Base-by-base conservation (phyloP, 2,797 vertebrate species). In the Leptoclinus maculatus region DNA sequence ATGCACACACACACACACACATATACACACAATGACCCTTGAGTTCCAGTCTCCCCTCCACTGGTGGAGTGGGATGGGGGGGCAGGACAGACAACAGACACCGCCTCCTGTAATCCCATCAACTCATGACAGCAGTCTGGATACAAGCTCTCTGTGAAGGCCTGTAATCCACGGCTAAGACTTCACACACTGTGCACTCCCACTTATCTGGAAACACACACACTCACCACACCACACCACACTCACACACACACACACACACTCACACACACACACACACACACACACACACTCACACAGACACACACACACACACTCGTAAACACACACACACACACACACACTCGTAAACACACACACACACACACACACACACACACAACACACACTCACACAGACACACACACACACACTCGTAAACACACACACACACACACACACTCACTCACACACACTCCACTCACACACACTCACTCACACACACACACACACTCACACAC, bases 161-260 rank as follows among this genome's bases (percentile, higher is more conserved):
- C 92, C 92, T 94, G 93, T 95, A 95, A 96, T 96, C 95, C 95
- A 92, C 79, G 10, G 91, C 93, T 94, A 95, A 95, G 90, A 92
- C 93, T 95, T 92, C 88, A 93, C 92, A 94, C 87, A 83, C 88
- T 62, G 62, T 69, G 43, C 71, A 49, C 91, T 73, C 85, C 78
- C 89, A 90, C 89, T 88, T 87, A 90, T 88, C 79, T 82, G 79
- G 67, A 89, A 76, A 80, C 77, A 88, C 88, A 87, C 89, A 76
- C 82, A 76, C 73, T 63, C 77, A n/a, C n/a, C n/a, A n/a, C n/a
- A n/a, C n/a, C n/a, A n/a, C n/a, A n/a, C n/a, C n/a, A 72, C 89
- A 84, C 64, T 76, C 43, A 65, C 73, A 81, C 76, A 77, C 70
- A 76, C 64, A 78, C 76, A 87, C 88, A 84, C 64, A 77, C 43